Evolutionary conservation across 2,888 invertebrate genomes (phyloP), one percentile per base, ranked within the genome.

Genomic region (Drosophila niveifrons): DNA sequence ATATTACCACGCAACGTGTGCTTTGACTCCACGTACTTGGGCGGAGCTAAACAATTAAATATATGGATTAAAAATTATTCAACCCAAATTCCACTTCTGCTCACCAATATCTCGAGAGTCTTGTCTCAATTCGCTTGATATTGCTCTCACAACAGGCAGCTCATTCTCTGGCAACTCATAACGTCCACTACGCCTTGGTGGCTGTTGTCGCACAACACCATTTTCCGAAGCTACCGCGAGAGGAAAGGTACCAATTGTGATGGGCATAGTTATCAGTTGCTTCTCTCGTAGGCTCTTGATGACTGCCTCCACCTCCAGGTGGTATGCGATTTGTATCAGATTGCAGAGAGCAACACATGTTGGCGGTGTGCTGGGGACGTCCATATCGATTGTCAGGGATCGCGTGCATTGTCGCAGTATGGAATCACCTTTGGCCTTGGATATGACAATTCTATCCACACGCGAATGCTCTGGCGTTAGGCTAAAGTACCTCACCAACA

Each of bases 181-280:
- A 18, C 58, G 78, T 1, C 65, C 70, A 51, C 83, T 84, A 0
- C 88, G 81, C 2, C 88, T 62, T 1, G 90, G 89, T 6, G 88
- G 90, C 23, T 89, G 85, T 10, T 80, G 72, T 13, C 75, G 59
- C 8, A 86, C 79, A 3, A 79, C 70, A 0, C 71, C 80, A 10
- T 56, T 53, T 0, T n/a, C 36, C 0, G 75, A 44, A 8, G 17
- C 28, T 2, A 66, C 48, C 0, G 65, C 73, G 41, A 92, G 57
- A 0, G 93, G 92, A 48, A 91, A 82, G 31, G 91, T 92, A 11
- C 92, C 93, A 56, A 93, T 90, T 8, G 89, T 90, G 1, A 92
- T 78, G 0, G 92, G 92, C 78, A 92, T 90, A 1, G 80, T 78
- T n/a, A 92, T 82, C 13, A 81, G 50, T 61, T 91, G 89, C 41